Evolutionary conservation across 2,888 invertebrate genomes (phyloP), one percentile per base, ranked within the genome.

Genomic region (Mystacides longicornis): DNA sequence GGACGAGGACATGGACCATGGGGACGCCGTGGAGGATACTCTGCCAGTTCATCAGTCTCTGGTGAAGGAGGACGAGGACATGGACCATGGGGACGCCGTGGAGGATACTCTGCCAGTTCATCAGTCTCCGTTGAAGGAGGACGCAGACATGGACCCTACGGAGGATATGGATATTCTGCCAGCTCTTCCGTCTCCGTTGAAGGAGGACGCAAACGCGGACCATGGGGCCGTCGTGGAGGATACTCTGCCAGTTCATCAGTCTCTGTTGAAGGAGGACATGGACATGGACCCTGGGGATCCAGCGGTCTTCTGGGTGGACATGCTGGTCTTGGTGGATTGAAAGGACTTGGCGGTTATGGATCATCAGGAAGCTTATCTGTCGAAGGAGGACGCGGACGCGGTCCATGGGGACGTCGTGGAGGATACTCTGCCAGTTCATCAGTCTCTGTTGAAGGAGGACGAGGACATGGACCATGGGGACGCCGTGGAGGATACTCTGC

Each of bases 371-470:
- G 16, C 14, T 3, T 20, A 19, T 47, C 47, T 5, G 19, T 47
- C 20, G 47, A 47, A 19, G 47, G 47, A 7, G n/a, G 43, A 43
- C 43, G 43, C 5, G 43, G 50, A 50, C 14, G 9, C 14, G 21
- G n/a, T 5, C 20, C 37, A 37, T 43, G 23, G 20, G n/a, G 52
- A 52, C 46, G 16, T 16, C 7, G 50, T 16, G 16, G 20, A 11
- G 50, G 50, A 14, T 50, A 50, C 23, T 50, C 22, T 31, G 21
- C 21, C 2, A 21, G 20, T 31, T 18, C 18, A 20, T 49, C 23
- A n/a, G 46, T 49, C n/a, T 53, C 45, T 23, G 31, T 50, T 42
- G 56, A 54, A 56, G 27, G 49, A 11, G 37, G 52, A n/a, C 20
- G 46, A 21, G 33, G 55, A 37, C 37, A 16, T 33, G 51, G 45